Percentiles rank a stretch among this genome's conserved stretches.
Conservation (phyloP, 2,797 vertebrate species). For the Gymnothorax reevesii region DNA sequence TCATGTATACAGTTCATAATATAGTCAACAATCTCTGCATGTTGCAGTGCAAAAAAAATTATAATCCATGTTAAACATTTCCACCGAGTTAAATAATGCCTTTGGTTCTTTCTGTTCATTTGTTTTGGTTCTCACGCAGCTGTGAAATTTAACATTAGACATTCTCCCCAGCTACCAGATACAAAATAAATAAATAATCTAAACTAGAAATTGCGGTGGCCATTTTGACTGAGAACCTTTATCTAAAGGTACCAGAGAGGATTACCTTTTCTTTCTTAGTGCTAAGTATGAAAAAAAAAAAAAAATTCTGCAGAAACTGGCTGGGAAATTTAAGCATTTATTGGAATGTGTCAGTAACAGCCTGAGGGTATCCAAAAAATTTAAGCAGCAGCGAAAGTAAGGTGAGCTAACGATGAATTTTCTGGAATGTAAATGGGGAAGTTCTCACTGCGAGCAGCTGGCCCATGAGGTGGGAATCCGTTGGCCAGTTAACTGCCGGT, state of each 20-base stretch:
- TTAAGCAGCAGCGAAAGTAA: slow-evolving; percentile 3
- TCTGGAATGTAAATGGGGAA: background rate
- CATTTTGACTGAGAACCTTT: background rate
- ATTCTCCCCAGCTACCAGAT: too few species aligned
- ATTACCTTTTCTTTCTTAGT: background rate
- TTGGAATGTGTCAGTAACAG: background rate
- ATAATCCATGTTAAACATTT: background rate
- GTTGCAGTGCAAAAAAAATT: background rate
- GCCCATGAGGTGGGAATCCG: background rate
- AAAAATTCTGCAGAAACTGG: background rate
- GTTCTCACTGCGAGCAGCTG: background rate
- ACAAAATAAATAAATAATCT: background rate
- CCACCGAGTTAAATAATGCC: background rate
- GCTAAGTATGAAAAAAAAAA: background rate
- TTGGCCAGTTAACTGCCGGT: background rate
- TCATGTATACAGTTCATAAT: background rate
- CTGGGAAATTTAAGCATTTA: background rate
- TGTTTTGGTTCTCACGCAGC: too few species aligned
- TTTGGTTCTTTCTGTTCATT: background rate
- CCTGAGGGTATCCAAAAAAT: background rate
- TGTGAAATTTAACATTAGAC: too few species aligned
- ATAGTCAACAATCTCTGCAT: background rate
- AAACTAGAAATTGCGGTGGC: background rate
- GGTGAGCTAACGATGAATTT: background rate
- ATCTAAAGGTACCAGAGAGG: background rate